Evolutionary conservation across 2,888 invertebrate species (phyloP), one percentile per base, ranked within the genome.

Genomic region (Cephus pulcher): DNA sequence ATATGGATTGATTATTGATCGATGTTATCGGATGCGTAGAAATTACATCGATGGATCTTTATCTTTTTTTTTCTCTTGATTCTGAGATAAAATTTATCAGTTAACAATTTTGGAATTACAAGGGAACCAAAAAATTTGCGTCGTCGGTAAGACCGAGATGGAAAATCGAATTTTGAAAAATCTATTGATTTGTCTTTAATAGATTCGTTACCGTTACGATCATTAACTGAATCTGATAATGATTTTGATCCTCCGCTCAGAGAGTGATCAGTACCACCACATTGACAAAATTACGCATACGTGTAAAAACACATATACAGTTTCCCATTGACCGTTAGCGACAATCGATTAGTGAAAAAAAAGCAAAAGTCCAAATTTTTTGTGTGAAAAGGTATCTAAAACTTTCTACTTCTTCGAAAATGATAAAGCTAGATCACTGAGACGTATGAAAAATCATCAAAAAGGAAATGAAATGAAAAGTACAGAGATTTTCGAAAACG

Each of bases 1-100:
- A 74, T 80, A 73, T 37, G 75, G 74, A 70, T 75, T 74, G 75
- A 74, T 70, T 77, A 80, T 75, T 79, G 75, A 40, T 37, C 77
- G 74, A 78, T 69, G 78, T 76, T 81, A 40, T 34, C 32, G n/a
- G 32, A 11, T 56, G 40, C 23, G 40, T 56, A 56, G 40, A 56
- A 56, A 23, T 56, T 0, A 23, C 40, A 23, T 56, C 23, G 40
- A 56, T 56, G 40, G 40, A 56, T 56, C 40, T 23, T 56, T 23
- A 15, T 56, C 0, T 56, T 56, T 15, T 23, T 40, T 23, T 56
- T 4, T 40, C 4, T 40, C 6, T 56, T 23, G 40, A 56, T 56
- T 9, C 23, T 23, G 4, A 35, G 6, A 56, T 23, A 15, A 23
- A 56, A 0, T 23, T 23, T 1, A 40, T 40, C 15, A 12, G 4